Evolutionary conservation across 1,140 invertebrate species (phyloP), one percentile per base, ranked within the genome.

Genomic region (Thaumetopoea pityocampa): DNA sequence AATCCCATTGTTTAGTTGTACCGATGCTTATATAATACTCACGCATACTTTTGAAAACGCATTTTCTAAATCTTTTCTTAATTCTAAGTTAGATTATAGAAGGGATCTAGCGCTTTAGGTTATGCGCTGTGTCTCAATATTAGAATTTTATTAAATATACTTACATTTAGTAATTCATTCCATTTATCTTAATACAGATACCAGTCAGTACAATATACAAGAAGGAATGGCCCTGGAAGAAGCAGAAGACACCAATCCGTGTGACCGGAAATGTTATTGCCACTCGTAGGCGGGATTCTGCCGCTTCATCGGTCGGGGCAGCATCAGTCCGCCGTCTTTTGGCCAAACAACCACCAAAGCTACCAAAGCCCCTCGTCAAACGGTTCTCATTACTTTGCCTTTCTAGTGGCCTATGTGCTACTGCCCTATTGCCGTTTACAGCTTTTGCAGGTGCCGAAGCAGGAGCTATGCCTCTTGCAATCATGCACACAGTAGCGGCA

Each of bases 241-340:
- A 77, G 36, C 59, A 59, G 9, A 74, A 68, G 43, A 44, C 47
- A 7, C 55, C 64, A 2, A 33, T 48, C 8, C 56, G 65, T 18
- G 51, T 48, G 5, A 45, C 59, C 20, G 55, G 36, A 4, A 42
- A 52, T 3, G 51, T 70, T 0, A 38, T 70, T 8, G 67, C 74
- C 0, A 80, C 80, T 41, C 78, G 88, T 8, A 77, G 90, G 30
- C 79, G 88, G 1, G 90, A 91, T 28, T 92, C 90, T 1, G 86
- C 90, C 56, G 87, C 87, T 3, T 91, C 90, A 2, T 91, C 90
- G 1, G 89, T 90, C 4, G 90, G 90, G 0, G 89, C 90, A 0
- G 90, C 90, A 0, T 92, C 90, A 1, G 90, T 92, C 0, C 85
- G 89, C 3, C 80, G 89, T 0, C 73, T 92, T 0, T 88, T 92